Conservation (phyloP, 2,113 vertebrate species). For the Micronycteris hirsuta region DNA sequence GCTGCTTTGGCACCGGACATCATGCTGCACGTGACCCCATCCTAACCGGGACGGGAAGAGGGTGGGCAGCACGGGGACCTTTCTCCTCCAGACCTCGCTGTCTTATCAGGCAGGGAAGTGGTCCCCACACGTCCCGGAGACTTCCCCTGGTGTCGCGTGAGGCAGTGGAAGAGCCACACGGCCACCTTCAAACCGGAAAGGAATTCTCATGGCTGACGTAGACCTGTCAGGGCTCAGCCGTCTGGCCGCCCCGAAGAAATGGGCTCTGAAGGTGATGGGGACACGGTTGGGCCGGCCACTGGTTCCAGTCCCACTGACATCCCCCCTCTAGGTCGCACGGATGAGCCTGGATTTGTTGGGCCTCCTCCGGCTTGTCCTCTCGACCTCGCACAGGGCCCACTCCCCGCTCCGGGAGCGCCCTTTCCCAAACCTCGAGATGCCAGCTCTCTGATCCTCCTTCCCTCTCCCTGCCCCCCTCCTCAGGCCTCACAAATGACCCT, state of each 20-base stretch:
- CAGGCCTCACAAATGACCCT: background rate
- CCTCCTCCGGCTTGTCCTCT: background rate
- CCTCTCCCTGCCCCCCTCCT: background rate
- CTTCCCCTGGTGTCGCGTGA: background rate
- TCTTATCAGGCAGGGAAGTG: background rate
- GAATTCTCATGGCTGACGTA: background rate
- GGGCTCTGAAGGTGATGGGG: background rate
- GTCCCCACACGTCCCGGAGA: background rate
- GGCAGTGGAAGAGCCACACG: background rate
- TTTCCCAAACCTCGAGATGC: background rate
- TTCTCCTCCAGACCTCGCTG: background rate
- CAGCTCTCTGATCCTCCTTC: background rate
- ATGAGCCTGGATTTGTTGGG: background rate
- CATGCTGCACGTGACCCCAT: background rate
- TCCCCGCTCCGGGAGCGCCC: accelerated
- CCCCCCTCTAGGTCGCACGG: accelerated
- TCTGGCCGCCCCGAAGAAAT: background rate
- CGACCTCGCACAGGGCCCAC: background rate
- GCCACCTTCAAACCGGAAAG: background rate
- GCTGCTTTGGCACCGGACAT: background rate
- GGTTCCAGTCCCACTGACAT: background rate
- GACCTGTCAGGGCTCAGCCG: background rate
- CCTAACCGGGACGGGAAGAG: background rate
- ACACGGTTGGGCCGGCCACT: background rate
- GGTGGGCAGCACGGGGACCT: background rate